Evolutionary conservation across 2,888 invertebrate genomes (phyloP), one percentile per base, ranked within the genome.

Genomic region (Heterodera filipjevi): DNA sequence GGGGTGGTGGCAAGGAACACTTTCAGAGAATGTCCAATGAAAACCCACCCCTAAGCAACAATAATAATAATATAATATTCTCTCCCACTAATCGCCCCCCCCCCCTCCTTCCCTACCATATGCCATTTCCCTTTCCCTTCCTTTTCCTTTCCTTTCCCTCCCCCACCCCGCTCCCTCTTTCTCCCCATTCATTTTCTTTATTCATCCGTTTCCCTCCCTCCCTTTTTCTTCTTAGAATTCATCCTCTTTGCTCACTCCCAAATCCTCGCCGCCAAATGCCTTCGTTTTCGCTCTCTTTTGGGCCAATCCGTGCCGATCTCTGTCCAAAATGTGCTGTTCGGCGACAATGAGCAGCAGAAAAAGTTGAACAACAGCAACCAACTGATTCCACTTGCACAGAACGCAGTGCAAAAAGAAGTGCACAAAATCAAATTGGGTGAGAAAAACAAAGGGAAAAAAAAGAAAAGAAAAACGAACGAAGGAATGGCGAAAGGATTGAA

Each of bases 81-180:
- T 19, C 22, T n/a, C 72, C 72, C 59, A 5, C 59, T 39, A 30
- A 44, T 35, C 30, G n/a, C 49, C 33, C 33, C 27, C 27, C 59
- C 59, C 22, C 59, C 59, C 2, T 68, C 59, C 59, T 0, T 68
- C 33, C 33, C 33, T 19, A 33, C 35, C 68, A 32, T 35, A 68
- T 68, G 59, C n/a, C 68, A 68, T 16, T 32, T 68, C 16, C 33
- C 68, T 30, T 27, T 14, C 30, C 30, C 32, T 84, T 53, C 82
- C 83, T 84, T 83, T 77, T 83, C 84, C 27, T 59, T 84, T 19
- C 77, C 84, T 5, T 82, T 76, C 71, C 80, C 83, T 19, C 85
- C 84, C 77, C 82, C 84, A 27, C 73, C 83, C 30, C 82, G 83
- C n/a, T n/a, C n/a, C n/a, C n/a, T n/a, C n/a, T n/a, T n/a, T n/a